Conservation (phyloP, 2,888 invertebrate genomes). For the Parapristionchus giblindavisi region DNA sequence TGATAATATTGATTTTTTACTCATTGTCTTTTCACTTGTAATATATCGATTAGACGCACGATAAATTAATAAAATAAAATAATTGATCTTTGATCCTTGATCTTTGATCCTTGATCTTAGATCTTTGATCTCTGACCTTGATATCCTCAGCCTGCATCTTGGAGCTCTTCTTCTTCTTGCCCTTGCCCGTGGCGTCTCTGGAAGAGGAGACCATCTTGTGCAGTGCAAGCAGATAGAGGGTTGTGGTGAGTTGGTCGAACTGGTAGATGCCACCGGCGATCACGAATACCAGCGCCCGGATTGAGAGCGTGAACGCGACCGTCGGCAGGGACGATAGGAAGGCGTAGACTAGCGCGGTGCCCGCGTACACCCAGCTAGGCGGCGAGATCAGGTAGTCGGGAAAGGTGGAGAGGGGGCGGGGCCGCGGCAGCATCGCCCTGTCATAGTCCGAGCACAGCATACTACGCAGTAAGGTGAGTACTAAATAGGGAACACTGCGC, state of each 20-base stretch:
- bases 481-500: not conserved
- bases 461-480: not conserved
- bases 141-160: conserved; percentile 34
- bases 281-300: not conserved
- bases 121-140: conserved; percentile 6
- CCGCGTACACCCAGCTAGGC: too few relatives aligned
- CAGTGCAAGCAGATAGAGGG: not conserved
- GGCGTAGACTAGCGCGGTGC: not conserved
- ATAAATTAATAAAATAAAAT: too few relatives aligned
- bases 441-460: conserved; percentile 15
- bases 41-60: too few relatives aligned
- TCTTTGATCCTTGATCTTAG: not conserved
- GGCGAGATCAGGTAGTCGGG: too few relatives aligned
- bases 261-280: not conserved
- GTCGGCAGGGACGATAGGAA: not conserved
- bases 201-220: conserved; percentile 7
- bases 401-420: conserved; percentile 15
- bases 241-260: conserved; percentile 2
- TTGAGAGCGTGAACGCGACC: not conserved
- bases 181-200: not conserved
- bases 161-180: not conserved
- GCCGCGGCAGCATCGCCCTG: conserved; percentile 7
- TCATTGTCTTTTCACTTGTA: too few relatives aligned
- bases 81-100: too few relatives aligned
- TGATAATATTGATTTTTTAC: not conserved